Base-by-base conservation (phyloP, 2,113 vertebrate genomes). In the Rhynchomys soricoides region DNA sequence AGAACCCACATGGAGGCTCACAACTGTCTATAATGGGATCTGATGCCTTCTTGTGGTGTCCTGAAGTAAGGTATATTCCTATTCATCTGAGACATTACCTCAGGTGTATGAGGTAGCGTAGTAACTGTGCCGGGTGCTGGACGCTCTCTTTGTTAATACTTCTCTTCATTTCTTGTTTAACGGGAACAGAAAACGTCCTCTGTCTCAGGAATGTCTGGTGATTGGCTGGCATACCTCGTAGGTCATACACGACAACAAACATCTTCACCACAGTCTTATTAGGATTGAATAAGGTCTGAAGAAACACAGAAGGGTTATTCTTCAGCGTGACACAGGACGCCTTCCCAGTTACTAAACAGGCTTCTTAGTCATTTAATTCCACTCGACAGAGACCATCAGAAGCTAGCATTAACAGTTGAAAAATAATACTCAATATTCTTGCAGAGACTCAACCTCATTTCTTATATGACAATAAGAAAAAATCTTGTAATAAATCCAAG, bases 201-300 rank as follows among this genome's bases (percentile, higher is more conserved):
- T 99, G 99, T 96, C 99, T 99, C 94, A 99, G 99, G 99, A 99
- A 99, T 99, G 99, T 99, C 98, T 99, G 99, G 98, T 99, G 99
- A 98, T 99, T 99, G 96, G 99, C 99, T 98, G 99, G 99, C 99
- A 99, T 99, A 97, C 99, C 99, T 98, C 99, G 98, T 97, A 99
- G 98, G 98, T 99, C 99, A 95, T 99, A 99, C 98, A 99, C 99
- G 98, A 99, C 99, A 98, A 99, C 99, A 99, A 99, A 99, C 99
- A 99, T 99, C 99, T 99, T 99, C 98, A 99, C 99, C 98, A 99
- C 99, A 89, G 99, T 99, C 99, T 99, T 99, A 98, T 99, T 99
- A 97, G 99, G 99, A 98, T 99, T 99, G 98, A 99, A 99, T 99
- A 99, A 99, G 99, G 99, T 99, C 99, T 99, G 97, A 92, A 98